phyloP scores from a whole-genome alignment of 2,797 vertebrate species.

The Sebastes kiyomatsui region DNA sequence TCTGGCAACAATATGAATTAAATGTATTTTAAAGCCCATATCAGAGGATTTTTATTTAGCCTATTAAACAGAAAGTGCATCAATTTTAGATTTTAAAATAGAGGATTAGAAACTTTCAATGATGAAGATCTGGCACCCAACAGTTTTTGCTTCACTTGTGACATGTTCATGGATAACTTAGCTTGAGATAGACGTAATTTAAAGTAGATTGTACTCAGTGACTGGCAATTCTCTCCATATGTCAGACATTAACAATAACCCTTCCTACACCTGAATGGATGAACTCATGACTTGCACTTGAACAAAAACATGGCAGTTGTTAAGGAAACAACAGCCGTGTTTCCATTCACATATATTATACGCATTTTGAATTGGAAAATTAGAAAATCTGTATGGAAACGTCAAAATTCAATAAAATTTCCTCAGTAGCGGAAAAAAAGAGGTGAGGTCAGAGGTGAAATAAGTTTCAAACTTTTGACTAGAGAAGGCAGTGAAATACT shows the following conservation, averaged over 20 bases:
- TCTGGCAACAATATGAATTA: not conserved
- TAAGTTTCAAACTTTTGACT: not conserved
- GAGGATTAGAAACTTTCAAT: not conserved
- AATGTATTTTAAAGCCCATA: not conserved
- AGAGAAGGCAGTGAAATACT: not conserved
- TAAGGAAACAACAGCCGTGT: not conserved
- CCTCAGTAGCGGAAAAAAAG: accelerated
- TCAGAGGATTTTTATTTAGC: not conserved
- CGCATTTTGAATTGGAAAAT: too few relatives aligned
- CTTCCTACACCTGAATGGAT: not conserved
- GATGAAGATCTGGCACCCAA: not conserved
- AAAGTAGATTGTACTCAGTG: not conserved
- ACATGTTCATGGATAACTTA: not conserved
- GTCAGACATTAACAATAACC: not conserved
- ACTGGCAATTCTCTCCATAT: not conserved
- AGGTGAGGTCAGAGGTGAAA: not conserved
- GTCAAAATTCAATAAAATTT: accelerated
- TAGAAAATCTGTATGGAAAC: too few relatives aligned
- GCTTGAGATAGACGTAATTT: not conserved
- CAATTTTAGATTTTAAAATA: not conserved
- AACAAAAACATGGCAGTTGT: not conserved
- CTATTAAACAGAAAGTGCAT: not conserved
- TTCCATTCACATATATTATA: too few relatives aligned
- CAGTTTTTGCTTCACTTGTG: not conserved
- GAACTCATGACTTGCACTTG: not conserved